phyloP scores from a whole-genome alignment of 2,797 vertebrate species.

The Rachycentron canadum region DNA sequence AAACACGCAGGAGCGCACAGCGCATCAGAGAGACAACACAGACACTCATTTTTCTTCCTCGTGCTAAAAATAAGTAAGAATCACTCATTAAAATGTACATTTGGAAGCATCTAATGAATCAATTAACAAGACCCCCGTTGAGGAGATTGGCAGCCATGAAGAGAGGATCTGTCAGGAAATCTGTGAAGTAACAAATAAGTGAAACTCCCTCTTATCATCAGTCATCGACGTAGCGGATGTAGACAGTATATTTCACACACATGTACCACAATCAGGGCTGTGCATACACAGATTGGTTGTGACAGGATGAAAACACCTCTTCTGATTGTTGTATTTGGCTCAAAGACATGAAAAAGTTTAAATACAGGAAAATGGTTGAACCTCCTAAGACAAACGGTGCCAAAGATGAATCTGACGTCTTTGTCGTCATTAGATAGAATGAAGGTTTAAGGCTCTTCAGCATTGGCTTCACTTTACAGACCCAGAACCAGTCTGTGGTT shows the following conservation, averaged over 20 bases:
- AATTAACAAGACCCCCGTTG: background rate
- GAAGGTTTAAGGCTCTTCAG: no score
- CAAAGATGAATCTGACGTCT: no score
- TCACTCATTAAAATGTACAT: background rate
- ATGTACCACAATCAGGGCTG: no score
- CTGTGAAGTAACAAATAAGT: background rate
- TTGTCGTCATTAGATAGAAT: no score
- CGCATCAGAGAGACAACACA: slow-evolving; percentile 11
- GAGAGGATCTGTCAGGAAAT: background rate
- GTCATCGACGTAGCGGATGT: background rate
- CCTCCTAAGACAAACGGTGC: no score
- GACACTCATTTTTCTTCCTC: background rate
- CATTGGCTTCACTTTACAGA: no score
- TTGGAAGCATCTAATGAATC: background rate
- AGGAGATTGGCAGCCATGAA: background rate
- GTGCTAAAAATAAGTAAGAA: background rate
- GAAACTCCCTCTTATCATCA: background rate
- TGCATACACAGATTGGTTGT: no score
- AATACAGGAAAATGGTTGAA: no score
- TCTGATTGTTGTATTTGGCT: no score
- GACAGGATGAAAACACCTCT: no score
- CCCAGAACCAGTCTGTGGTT: no score
- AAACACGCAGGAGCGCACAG: background rate
- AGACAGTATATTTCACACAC: background rate
- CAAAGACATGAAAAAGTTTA: no score